phyloP scores from a whole-genome alignment of 2,888 invertebrate species.

The Nebria brevicollis region DNA sequence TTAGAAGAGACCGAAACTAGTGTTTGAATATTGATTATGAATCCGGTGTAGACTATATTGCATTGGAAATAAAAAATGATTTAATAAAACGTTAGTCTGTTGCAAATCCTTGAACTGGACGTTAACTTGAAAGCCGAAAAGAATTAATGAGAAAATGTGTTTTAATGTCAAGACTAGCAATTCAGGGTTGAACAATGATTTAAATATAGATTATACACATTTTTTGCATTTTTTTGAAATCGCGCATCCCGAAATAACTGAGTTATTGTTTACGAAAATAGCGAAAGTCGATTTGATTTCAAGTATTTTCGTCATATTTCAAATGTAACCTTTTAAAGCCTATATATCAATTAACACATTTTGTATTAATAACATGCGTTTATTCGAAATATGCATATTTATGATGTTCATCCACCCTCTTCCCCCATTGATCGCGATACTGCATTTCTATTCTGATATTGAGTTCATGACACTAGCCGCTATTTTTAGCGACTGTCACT shows the following conservation, averaged over 20 bases:
- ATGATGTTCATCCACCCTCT: neutral
- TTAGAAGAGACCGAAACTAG: too few species aligned
- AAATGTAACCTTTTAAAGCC: neutral
- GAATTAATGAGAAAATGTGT: neutral
- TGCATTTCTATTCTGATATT: constrained; percentile 42
- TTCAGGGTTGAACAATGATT: neutral
- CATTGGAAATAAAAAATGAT: too few species aligned
- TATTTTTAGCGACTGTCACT: constrained; percentile 41
- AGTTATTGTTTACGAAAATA: neutral
- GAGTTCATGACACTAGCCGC: constrained; percentile 43
- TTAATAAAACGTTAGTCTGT: neutral
- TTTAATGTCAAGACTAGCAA: neutral
- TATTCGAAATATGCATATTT: too few species aligned
- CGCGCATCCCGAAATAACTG: neutral
- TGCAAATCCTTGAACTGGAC: neutral
- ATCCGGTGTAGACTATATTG: too few species aligned
- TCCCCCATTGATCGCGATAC: neutral
- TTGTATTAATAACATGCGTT: too few species aligned
- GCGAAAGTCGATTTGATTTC: neutral
- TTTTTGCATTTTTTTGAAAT: neutral
- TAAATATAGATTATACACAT: neutral
- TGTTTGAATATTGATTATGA: too few species aligned
- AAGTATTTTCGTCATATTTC: neutral
- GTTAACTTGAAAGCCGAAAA: neutral
- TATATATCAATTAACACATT: too few species aligned